Evolutionary conservation across 2,113 vertebrate genomes (phyloP), one percentile per base, ranked within the genome.

Genomic region (Centropus bengalensis): DNA sequence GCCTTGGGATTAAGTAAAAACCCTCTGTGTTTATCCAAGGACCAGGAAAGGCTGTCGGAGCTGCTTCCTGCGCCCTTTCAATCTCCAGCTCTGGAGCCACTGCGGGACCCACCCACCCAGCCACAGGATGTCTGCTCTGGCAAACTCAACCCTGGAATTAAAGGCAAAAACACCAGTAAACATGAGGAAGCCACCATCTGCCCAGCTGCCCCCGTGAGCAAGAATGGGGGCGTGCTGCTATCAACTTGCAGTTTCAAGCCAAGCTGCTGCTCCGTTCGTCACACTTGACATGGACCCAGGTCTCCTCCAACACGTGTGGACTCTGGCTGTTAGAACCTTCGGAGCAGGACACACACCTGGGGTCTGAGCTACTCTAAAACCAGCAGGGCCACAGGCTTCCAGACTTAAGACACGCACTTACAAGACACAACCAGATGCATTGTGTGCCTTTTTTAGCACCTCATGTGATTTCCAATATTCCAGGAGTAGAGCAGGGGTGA

Each of bases 231-330:
- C 4, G 3, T 45, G 42, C 68, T 78, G 64, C 55, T 27, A 15
- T 15, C 30, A 52, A 33, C 20, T 71, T 59, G 42, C 58, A 66
- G 40, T 79, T 91, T 47, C 3, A 2, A 13, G 14, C 4, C 0
- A 1, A 33, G 38, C 32, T 3, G 1, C n/a, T 2, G 2, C 23
- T 19, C 45, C 40, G 7, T 36, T 83, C 58, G 51, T 58, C 0
- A 0, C 32, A 27, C 20, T 21, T 49, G 26, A 84, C 56, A 20
- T 0, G 0, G 38, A 52, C 33, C 68, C 52, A 58, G 22, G 16
- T 42, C 33, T 67, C 15, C 2, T 36, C 47, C 6, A 1, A 51
- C 6, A 0, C 1, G 9, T 0, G 0, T 60, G 38, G n/a, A n/a
- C 10, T 44, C 55, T 12, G 6, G n/a, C 27, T 38, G 3, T 32